Percentiles rank a stretch among this genome's conserved stretches.
phyloP scores from a whole-genome alignment of 2,113 vertebrate genomes.

The Lethenteron reissneri region DNA sequence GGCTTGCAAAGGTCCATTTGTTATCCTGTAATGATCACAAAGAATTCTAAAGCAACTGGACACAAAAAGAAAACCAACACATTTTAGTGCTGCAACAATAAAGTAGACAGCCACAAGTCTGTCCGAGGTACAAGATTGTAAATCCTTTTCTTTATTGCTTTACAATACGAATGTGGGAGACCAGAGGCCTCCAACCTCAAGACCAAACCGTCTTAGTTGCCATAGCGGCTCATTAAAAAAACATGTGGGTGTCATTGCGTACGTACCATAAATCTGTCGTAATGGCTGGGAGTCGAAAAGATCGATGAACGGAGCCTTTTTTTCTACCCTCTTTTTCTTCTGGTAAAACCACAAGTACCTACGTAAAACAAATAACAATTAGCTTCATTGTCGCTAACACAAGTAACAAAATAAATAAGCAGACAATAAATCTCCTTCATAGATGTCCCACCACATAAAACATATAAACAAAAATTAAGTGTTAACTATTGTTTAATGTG shows the following conservation, averaged over 20 bases:
- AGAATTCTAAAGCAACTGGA: too few species aligned
- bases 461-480: not conserved
- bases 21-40: too few species aligned
- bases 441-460: not conserved
- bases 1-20: too few species aligned
- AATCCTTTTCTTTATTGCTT: too few species aligned
- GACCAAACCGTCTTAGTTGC: too few species aligned
- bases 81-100: not conserved
- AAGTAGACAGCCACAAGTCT: not conserved
- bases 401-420: not conserved
- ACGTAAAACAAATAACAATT: slow-evolving; percentile 2
- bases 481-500: too few species aligned
- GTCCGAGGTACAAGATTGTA: not conserved
- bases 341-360: slow-evolving; percentile 88
- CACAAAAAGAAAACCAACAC: too few species aligned
- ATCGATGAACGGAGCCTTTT: slow-evolving; percentile 74
- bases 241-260: not conserved
- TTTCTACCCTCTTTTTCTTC: slow-evolving; percentile 62
- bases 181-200: too few species aligned
- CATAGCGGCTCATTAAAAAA: not conserved
- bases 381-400: too few species aligned
- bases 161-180: too few species aligned
- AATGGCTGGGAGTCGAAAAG: slow-evolving; percentile 47
- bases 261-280: slow-evolving; percentile 71
- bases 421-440: not conserved